Evolutionary conservation across 1,140 invertebrate species (phyloP), one percentile per base, ranked within the genome.

Genomic region (Nautilus pompilius): DNA sequence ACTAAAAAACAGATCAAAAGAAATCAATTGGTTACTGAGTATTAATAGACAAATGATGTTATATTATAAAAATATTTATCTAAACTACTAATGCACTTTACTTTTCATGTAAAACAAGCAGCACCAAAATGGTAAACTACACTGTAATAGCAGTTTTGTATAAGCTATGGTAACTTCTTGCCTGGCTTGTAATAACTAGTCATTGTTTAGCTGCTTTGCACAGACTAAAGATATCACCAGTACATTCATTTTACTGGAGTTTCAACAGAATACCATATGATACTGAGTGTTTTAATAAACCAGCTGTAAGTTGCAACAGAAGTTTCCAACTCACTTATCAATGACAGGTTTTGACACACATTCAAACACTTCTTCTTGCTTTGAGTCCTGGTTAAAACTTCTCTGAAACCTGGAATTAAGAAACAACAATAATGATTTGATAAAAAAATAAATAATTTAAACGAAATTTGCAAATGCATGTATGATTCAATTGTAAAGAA

Each of bases 301-400:
- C 15, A 26, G 34, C 33, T 30, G n/a, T 34, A 5, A 5, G 5
- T 4, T 46, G 17, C 17, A 46, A 45, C 46, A 5, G 6, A 13
- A 26, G 26, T 46, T 30, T 22, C 30, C 13, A 26, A 71, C 74
- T 68, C 75, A 83, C 82, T 80, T 83, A 63, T 83, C 78, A 55
- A 82, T 75, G 3, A 83, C 80, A 57, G 81, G 81, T 58, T 75
- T 73, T 17, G 80, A 76, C 22, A 83, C 81, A 69, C 68, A 30
- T 30, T 79, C 72, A 75, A 83, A 83, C 26, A 83, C 64, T 55
- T 81, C 79, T 73, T 83, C 80, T 66, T 83, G 82, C 55, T 76
- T 66, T 30, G 77, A 63, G 29, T 66, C 71, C 56, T 78, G 77
- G 65, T 80, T 77, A 77, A 83, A 83, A 28, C 81, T 69, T 56